Base-by-base conservation (phyloP, 2,888 invertebrate genomes). In the Anthrax anthrax region DNA sequence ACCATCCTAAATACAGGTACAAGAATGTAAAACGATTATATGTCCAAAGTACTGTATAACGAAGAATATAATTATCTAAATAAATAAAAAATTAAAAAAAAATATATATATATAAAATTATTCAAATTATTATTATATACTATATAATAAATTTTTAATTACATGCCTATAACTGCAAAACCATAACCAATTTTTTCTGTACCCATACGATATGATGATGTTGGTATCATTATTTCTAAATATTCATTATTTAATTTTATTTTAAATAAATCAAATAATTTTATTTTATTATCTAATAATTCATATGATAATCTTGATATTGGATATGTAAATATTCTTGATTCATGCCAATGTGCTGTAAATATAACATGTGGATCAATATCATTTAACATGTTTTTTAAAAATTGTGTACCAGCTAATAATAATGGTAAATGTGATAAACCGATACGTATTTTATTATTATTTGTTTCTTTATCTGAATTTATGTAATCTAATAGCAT, bases 151-250 rank as follows among this genome's bases (percentile, higher is more conserved):
- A 34, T 17, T 13, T 36, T 12, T 12, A 42, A 36, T 10, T 4
- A 16, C 6, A 40, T 70, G 85, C 91, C 83, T 55, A 91, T 67
- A 46, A 87, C 70, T 10, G 84, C 85, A 52, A 80, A 81, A 34
- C 91, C 92, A 65, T 83, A 91, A 2, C 94, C 96, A 66, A 92
- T 87, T 54, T 81, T 72, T 4, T 67, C 63, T 18, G 84, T 87
- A 1, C 96, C 96, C 96, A 97, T 97, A 57, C 97, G 77, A 64
- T 97, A 97, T 1, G 92, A 94, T 61, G 90, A 91, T 0, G 96
- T 94, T 3, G 96, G 96, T 53, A 92, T 84, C 65, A 84, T 78
- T 42, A 96, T 76, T 72, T 96, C 95, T 56, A 78, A 73, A 50
- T 79, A 61, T 16, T 64, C 60, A 47, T 60, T 54, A 53, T 14